phyloP scores from a whole-genome alignment of 2,113 vertebrate genomes.

The Myiozetetes cayanensis region DNA sequence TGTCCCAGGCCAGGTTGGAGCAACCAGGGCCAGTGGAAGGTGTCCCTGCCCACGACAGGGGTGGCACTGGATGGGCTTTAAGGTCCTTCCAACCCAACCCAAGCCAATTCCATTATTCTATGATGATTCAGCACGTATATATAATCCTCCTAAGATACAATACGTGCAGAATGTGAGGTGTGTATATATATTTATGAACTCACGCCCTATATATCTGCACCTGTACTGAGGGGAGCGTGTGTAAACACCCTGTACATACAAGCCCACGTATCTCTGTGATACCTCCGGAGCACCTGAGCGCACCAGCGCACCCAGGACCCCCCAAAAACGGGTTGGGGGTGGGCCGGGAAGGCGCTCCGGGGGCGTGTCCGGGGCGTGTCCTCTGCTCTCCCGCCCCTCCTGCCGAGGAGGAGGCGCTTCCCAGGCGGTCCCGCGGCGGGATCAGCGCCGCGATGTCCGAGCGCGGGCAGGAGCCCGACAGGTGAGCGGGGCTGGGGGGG shows the following conservation, averaged over 20 bases:
- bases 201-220: fast-evolving
- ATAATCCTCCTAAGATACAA: background rate
- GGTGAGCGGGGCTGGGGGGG: background rate
- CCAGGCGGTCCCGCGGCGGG: background rate
- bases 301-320: no score
- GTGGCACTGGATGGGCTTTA: background rate
- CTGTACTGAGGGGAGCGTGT: no score
- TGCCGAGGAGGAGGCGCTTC: background rate
- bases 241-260: fast-evolving
- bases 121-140: fast-evolving
- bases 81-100: background rate
- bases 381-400: background rate
- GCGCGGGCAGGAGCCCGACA: background rate
- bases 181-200: no score
- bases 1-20: background rate
- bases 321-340: background rate
- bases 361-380: background rate
- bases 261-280: background rate
- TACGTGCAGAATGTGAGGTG: no score
- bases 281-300: fast-evolving
- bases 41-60: background rate
- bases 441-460: background rate
- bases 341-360: no score
- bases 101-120: background rate
- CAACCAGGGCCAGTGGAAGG: background rate